A percentile compares a stretch with the other conserved stretches of the same genome.
Conservation (phyloP, 2,797 vertebrate genomes). For the Eulemur mongoz region DNA sequence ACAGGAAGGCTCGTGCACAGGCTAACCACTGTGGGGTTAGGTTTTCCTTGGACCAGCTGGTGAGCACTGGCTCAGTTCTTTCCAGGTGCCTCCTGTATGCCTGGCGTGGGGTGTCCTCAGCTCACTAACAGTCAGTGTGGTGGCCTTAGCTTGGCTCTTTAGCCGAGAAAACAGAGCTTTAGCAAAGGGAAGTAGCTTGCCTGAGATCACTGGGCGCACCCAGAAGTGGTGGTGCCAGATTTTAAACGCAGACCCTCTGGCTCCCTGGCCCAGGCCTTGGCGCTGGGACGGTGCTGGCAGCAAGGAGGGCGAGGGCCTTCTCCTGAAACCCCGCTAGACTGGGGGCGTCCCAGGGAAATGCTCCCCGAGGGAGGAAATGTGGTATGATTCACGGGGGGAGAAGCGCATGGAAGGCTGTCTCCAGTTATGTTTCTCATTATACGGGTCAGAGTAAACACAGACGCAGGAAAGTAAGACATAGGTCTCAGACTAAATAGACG, state of each 20-base stretch:
- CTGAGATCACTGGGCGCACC: neutral
- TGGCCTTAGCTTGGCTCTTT: neutral
- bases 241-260: neutral
- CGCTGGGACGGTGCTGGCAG: neutral
- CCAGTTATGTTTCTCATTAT: neutral
- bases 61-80: neutral
- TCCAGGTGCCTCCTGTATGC: neutral
- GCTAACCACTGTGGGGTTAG: neutral
- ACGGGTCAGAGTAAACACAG: conserved; percentile 45
- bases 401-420: neutral
- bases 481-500: conserved; percentile 11
- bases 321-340: neutral
- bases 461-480: neutral
- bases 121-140: neutral
- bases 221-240: neutral
- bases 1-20: neutral
- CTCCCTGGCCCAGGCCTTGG: neutral
- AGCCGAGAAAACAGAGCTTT: neutral
- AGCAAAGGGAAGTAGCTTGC: neutral
- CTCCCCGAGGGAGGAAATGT: neutral
- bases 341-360: neutral
- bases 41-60: neutral
- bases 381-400: fast-evolving
- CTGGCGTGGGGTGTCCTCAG: neutral
- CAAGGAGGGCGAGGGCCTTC: neutral